A percentile compares a stretch with the other conserved stretches of the same genome.
These are phyloP conservation scores for Vanessa atalanta DNA, from an alignment of 1,140 invertebrate species.

Conservation along the genomic window DNA sequence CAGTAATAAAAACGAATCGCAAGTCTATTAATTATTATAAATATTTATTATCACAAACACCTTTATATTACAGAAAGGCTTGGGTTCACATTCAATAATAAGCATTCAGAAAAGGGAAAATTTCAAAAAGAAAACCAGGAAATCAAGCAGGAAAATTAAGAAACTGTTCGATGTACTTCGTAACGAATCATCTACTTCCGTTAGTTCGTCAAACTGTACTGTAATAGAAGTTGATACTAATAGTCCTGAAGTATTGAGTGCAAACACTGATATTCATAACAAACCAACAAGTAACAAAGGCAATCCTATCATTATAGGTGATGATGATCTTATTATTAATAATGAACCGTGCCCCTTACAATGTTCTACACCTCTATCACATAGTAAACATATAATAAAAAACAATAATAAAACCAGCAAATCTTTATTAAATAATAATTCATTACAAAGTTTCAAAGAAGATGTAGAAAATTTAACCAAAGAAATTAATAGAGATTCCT, in stretches of 20 bases:
- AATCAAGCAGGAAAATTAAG: slow-evolving; percentile 27
- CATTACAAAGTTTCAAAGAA: slow-evolving; percentile 41
- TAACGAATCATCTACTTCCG: slow-evolving; percentile 19
- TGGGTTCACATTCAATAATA: background rate
- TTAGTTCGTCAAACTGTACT: slow-evolving; percentile 26
- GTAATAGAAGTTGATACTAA: slow-evolving; percentile 36
- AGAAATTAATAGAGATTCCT: slow-evolving; percentile 62
- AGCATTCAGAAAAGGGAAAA: slow-evolving; percentile 26
- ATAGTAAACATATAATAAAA: slow-evolving; percentile 24
- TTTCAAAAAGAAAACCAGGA: slow-evolving; percentile 31
- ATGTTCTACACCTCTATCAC: slow-evolving; percentile 53
- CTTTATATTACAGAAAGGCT: background rate
- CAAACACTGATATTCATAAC: background rate
- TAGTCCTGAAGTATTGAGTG: background rate
- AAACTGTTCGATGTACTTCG: slow-evolving; percentile 33
- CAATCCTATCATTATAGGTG: slow-evolving; percentile 46
- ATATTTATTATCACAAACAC: background rate
- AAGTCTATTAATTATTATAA: no score
- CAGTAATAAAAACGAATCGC: background rate
- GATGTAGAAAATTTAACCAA: slow-evolving; percentile 53
- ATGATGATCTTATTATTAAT: slow-evolving; percentile 45
- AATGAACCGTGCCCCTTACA: slow-evolving; percentile 42
- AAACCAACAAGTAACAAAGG: slow-evolving; percentile 7
- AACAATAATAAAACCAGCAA: slow-evolving; percentile 18
- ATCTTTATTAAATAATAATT: slow-evolving; percentile 29